These are phyloP conservation scores for Myotis yumanensis DNA, from an alignment of 2,113 vertebrate genomes.

Conservation along the genomic window DNA sequence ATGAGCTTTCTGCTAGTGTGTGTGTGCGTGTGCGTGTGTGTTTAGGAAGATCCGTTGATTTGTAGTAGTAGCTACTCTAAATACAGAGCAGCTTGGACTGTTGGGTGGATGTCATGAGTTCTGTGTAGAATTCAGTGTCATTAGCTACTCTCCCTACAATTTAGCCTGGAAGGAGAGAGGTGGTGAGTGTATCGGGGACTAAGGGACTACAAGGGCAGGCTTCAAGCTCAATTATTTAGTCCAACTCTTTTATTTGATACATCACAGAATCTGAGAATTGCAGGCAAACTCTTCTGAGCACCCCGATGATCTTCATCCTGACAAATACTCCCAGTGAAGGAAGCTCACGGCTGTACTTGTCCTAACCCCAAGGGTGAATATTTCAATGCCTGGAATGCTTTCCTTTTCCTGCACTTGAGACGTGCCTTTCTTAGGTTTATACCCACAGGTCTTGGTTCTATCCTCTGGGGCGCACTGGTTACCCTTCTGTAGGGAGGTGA, in stretches of 20 bases:
- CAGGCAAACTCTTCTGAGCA: background rate
- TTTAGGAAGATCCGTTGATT: background rate
- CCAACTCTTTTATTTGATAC: background rate
- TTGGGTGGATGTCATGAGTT: background rate
- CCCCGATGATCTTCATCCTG: background rate
- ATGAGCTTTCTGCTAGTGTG: background rate
- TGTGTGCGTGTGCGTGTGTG: background rate
- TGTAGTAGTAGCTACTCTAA: background rate
- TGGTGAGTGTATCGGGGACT: background rate
- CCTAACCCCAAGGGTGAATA: background rate
- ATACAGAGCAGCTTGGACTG: background rate
- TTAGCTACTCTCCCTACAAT: background rate
- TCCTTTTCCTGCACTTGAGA: background rate
- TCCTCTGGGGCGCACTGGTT: background rate
- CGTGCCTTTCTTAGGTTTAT: background rate
- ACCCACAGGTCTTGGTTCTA: background rate
- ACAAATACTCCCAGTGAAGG: background rate
- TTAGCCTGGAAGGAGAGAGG: background rate
- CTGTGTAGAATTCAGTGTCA: background rate
- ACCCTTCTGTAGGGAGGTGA: background rate
- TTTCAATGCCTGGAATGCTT: background rate
- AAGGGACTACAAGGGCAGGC: background rate
- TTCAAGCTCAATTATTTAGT: background rate
- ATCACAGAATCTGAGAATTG: background rate
- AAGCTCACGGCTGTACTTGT: background rate